Evolutionary conservation across 1,140 invertebrate species (phyloP).

Genomic region (Luehdorfia chinensis): DNA sequence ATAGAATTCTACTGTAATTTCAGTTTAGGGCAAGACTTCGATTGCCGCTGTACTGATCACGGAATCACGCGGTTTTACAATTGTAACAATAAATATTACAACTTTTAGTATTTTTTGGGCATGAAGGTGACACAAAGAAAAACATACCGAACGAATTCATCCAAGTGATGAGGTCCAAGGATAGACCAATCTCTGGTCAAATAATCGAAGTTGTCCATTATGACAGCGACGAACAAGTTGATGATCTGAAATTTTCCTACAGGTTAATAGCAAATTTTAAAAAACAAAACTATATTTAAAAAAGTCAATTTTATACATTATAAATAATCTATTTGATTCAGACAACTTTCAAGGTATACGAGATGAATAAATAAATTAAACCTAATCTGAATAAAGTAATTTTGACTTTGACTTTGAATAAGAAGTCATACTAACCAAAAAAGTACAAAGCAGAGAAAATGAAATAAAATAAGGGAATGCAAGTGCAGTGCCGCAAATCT

Average conservation of each 20-base stretch:
- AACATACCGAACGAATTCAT: slow-evolving; percentile 93
- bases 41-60: no score
- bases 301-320: neutral
- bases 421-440: slow-evolving; percentile 53
- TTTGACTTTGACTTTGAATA: no score
- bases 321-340: no score
- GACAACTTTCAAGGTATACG: no score
- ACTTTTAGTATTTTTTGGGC: no score
- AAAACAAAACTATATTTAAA: neutral
- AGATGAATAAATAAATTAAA: neutral
- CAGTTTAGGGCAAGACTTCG: no score
- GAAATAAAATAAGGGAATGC: slow-evolving; percentile 66
- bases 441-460: slow-evolving; percentile 61
- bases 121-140: neutral
- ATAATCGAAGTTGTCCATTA: slow-evolving; percentile 99
- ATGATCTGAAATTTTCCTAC: slow-evolving; percentile 98
- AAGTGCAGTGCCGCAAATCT: slow-evolving; percentile 40
- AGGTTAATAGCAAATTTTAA: slow-evolving; percentile 85
- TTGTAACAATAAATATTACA: no score
- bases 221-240: slow-evolving; percentile 99
- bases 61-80: no score
- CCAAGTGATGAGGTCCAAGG: slow-evolving; percentile 98
- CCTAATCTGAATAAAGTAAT: neutral
- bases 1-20: no score
- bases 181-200: slow-evolving; percentile 99